Evolutionary conservation across 2,797 vertebrate genomes (phyloP), one percentile per base, ranked within the genome.

Genomic region (Tympanoctomys barrerae): DNA sequence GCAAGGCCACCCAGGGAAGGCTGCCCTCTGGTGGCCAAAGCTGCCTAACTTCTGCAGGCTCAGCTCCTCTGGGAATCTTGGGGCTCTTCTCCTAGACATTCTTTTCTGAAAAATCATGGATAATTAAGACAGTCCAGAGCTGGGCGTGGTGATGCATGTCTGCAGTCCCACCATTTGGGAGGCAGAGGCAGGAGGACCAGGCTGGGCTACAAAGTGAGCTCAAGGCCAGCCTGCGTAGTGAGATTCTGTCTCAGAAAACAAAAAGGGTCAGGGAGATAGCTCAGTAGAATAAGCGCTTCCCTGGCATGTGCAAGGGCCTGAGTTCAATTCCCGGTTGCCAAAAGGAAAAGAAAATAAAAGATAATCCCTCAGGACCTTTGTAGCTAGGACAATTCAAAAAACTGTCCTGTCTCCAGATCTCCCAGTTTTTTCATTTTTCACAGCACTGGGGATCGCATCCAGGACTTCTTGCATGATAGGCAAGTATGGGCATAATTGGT

Each of bases 11-110:
- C 7, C 0, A 28, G 21, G 10, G 90, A 79, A 91, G 68, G 90
- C 81, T 87, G 91, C 94, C 94, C 94, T 92, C 94, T 93, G 70
- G 89, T 78, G 96, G 90, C 85, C 0, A 3, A 71, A 64, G n/a
- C 22, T 7, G 46, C 36, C 4, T 3, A 46, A 33, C 18, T 36
- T 2, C 7, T 11, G 52, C 1, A 6, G 68, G 88, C 26, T 90
- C n/a, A 46, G 73, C 28, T 46, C 22, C 0, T 46, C 18, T 33
- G 28, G 31, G 78, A 13, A 42, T 75, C 70, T 39, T 80, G 64
- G 36, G 49, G 31, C 54, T 33, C 42, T 31, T 86, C 46, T 66
- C 62, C 52, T 28, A 70, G 73, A 8, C 49, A 52, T 28, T 49
- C 52, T 86, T 52, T 89, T 78, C 70, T 77, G 39, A 61, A 68